Percentiles rank a stretch among this genome's conserved stretches.
phyloP scores from a whole-genome alignment of 2,797 vertebrate genomes.

The Adrianichthys oophorus region DNA sequence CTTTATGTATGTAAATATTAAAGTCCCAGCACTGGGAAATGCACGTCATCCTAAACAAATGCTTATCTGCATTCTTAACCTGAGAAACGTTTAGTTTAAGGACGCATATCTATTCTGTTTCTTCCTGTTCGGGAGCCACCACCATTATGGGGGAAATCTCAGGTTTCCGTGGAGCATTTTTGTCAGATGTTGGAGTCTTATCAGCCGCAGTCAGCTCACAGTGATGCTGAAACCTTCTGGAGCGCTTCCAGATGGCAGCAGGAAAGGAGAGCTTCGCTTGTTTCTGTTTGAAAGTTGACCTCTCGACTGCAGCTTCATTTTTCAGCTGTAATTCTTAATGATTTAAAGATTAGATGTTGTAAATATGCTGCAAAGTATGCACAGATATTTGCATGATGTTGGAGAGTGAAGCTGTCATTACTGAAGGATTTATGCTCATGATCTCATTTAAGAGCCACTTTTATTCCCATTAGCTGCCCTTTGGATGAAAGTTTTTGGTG shows the following conservation, averaged over 20 bases:
- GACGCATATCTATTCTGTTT: too few relatives aligned
- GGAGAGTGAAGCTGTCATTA: slow-evolving; percentile 6
- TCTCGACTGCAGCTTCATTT: slow-evolving; percentile 42
- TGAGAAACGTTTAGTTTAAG: too few relatives aligned
- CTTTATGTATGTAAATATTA: too few relatives aligned
- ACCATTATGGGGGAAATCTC: slow-evolving; percentile 35
- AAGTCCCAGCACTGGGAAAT: too few relatives aligned
- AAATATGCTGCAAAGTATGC: slow-evolving; percentile 33
- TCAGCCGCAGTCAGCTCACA: slow-evolving; percentile 49
- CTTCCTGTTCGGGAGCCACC: slow-evolving; percentile 24
- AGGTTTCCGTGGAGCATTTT: slow-evolving; percentile 44
- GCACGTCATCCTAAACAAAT: too few relatives aligned
- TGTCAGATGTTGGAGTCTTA: slow-evolving; percentile 51
- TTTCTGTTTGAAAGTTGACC: slow-evolving; percentile 50
- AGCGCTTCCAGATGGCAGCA: slow-evolving; percentile 65
- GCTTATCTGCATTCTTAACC: too few relatives aligned
- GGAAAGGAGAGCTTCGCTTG: slow-evolving; percentile 54
- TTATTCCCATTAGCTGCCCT: background rate
- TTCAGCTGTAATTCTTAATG: slow-evolving; percentile 40
- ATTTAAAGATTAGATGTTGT: slow-evolving; percentile 33
- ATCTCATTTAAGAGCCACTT: slow-evolving; percentile 2
- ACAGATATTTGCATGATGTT: too few relatives aligned
- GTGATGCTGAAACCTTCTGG: slow-evolving; percentile 48
- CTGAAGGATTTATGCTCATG: slow-evolving; percentile 14
- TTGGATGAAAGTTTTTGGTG: background rate